These are phyloP conservation scores for Trididemnum nubilum DNA, from an alignment of 23 tunicate species.

Conservation along the genomic window DNA sequence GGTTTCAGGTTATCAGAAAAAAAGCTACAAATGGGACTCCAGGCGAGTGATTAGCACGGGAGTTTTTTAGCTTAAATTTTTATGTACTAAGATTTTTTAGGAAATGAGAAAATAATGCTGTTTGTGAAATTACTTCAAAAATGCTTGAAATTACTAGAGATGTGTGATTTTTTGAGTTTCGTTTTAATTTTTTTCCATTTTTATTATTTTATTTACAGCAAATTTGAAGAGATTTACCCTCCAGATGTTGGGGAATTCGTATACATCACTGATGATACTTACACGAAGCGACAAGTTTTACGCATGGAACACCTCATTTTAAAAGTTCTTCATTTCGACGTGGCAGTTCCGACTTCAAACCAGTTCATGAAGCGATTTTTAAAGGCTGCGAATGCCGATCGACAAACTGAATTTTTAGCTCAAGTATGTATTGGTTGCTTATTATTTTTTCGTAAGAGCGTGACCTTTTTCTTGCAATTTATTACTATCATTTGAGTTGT, in stretches of 20 bases:
- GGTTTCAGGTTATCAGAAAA: too few species aligned
- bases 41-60: too few species aligned
- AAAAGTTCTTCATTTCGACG: conserved; percentile 84
- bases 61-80: too few species aligned
- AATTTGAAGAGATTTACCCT: conserved; percentile 98
- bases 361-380: conserved; percentile 78
- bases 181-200: background rate
- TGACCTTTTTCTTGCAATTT: background rate
- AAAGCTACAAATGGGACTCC: too few species aligned
- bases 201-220: conserved; percentile 39
- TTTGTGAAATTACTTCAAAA: too few species aligned
- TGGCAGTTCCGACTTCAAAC: conserved; percentile 86
- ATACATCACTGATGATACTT: conserved; percentile 97
- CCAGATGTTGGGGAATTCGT: conserved; percentile 98
- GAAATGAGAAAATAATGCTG: too few species aligned
- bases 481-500: too few species aligned
- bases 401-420: conserved; percentile 65
- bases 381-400: conserved; percentile 74
- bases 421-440: conserved; percentile 35
- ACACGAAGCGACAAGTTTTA: conserved; percentile 87
- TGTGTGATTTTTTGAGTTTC: too few species aligned
- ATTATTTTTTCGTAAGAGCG: background rate
- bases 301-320: conserved; percentile 96
- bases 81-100: too few species aligned
- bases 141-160: too few species aligned